These are phyloP conservation scores for Tenualosa ilisha DNA, from an alignment of 2,797 vertebrate genomes.

Conservation along the genomic window DNA sequence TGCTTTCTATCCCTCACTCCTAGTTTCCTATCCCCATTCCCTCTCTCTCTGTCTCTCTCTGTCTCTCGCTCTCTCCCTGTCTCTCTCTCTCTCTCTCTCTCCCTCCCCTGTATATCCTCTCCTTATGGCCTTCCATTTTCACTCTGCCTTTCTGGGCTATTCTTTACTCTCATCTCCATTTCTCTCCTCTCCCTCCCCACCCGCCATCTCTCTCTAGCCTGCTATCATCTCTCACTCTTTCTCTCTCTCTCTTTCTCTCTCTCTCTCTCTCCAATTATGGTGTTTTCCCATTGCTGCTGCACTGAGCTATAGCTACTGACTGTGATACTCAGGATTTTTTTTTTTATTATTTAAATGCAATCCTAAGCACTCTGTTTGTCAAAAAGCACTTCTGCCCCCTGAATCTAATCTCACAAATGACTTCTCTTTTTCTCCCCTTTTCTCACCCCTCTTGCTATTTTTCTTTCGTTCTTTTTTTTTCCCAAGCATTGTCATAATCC, in stretches of 20 bases:
- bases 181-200: background rate
- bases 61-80: background rate
- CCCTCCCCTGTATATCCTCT: background rate
- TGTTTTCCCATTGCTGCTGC: background rate
- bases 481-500: conserved; percentile 21
- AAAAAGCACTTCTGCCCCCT: conserved; percentile 10
- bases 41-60: background rate
- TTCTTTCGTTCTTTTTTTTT: background rate
- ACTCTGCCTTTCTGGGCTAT: background rate
- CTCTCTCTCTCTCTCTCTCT: background rate
- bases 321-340: background rate
- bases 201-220: background rate
- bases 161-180: background rate
- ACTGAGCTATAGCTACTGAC: conserved; percentile 8
- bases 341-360: background rate
- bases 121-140: background rate
- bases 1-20: background rate
- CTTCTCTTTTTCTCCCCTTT: conserved; percentile 14
- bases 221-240: background rate
- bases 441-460: background rate
- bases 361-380: conserved; percentile 33
- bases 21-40: too few relatives aligned
- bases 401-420: conserved; percentile 35
- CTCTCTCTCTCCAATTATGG: background rate
- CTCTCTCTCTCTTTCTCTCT: background rate